Percentiles rank a stretch among this genome's conserved stretches.
Evolutionary conservation across 2,113 vertebrate genomes (phyloP).

Genomic region (Capra hircus): DNA sequence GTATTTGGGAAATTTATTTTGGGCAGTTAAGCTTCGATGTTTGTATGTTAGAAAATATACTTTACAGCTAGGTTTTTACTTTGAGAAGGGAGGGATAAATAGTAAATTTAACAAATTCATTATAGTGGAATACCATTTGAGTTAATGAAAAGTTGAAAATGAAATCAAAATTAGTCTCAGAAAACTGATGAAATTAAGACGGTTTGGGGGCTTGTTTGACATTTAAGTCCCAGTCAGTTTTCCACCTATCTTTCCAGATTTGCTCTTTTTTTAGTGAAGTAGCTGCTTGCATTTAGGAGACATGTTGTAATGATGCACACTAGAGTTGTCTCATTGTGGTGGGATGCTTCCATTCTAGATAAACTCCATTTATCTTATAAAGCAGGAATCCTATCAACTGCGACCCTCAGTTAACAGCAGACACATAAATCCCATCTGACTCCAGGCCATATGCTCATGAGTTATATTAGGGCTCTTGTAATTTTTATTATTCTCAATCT

Average conservation of each 20-base stretch:
- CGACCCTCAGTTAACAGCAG: background rate
- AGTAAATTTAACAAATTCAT: background rate
- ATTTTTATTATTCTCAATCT: background rate
- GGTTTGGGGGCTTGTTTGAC: background rate
- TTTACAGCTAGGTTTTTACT: background rate
- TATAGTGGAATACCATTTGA: background rate
- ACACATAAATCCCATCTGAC: background rate
- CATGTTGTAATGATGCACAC: background rate
- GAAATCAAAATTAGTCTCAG: background rate
- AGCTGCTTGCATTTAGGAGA: background rate
- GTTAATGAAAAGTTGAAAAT: constrained; percentile 19
- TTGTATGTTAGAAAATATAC: background rate
- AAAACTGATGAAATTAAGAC: background rate
- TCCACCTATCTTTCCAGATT: background rate
- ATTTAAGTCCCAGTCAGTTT: background rate
- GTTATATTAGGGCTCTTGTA: background rate
- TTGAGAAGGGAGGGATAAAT: background rate
- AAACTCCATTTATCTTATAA: too few species aligned
- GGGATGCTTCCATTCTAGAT: background rate
- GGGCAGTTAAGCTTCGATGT: background rate
- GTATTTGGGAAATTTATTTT: constrained; percentile 31
- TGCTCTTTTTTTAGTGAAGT: background rate
- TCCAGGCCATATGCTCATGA: background rate
- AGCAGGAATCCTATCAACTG: too few species aligned
- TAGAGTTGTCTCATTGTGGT: background rate